Base-by-base conservation (phyloP, 1,140 invertebrate genomes). In the Calephelis nemesis region DNA sequence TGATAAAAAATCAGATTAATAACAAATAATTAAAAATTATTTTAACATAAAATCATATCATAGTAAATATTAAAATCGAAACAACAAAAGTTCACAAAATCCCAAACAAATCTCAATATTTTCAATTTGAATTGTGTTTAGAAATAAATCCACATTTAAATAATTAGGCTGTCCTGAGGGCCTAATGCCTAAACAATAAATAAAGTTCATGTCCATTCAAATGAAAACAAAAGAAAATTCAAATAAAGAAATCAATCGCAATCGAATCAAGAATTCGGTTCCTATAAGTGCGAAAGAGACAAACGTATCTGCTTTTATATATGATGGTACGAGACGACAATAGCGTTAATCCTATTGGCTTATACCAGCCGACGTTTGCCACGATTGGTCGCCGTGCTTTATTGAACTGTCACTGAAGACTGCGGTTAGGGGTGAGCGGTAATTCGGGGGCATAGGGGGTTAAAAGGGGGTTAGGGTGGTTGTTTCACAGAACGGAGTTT, bases 341-440 rank as follows among this genome's bases (percentile, higher is more conserved):
- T 69, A 85, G 76, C 84, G 88, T 88, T 91, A 91, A 91, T 91
- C 88, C 88, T 89, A 91, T 91, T 91, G 88, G 88, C 87, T 91
- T 91, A 91, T 89, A 91, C 85, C 79, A 75, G 84, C 79, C 88
- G 88, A 91, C 87, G 88, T 91, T 91, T 91, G 88, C 88, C 81
- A 74, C 78, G 88, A 90, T 90, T 90, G 88, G 88, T 90, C 85
- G 86, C 77, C 73, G 77, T 89, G 87, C 84, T 85, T 89, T 90
- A 90, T 90, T 90, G 88, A 91, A 91, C 87, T 91, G 88, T 91
- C 88, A 91, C 87, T 86, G 88, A 85, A 85, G 87, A 86, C 80
- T 78, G 85, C 81, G 85, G 88, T 89, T 90, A 81, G 84, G 86
- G 88, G 83, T 76, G 78, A 88, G 74, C 80, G 79, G 86, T 90